Conservation (phyloP, 2,797 vertebrate genomes). For the Sebastes iracundus region DNA sequence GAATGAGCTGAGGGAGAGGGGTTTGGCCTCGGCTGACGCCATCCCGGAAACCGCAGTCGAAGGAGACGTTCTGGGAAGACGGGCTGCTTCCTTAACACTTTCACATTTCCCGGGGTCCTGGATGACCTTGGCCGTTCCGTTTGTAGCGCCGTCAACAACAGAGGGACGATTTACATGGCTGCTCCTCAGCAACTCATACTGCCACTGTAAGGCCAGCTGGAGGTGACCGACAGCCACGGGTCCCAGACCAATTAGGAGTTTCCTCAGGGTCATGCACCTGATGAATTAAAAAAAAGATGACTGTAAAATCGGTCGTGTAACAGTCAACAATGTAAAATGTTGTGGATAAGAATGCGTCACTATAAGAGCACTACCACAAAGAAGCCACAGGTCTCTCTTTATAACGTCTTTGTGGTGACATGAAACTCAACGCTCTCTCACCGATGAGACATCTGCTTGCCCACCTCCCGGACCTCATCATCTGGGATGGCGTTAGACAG, state of each 20-base stretch:
- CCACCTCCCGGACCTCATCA: slow-evolving; percentile 48
- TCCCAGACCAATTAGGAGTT: slow-evolving; percentile 69
- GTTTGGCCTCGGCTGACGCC: slow-evolving; percentile 39
- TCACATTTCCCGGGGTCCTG: neutral
- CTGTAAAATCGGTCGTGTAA: neutral
- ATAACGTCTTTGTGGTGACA: neutral
- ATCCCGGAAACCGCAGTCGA: neutral
- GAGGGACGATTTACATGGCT: neutral
- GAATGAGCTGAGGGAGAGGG: slow-evolving; percentile 73
- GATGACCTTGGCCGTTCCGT: neutral
- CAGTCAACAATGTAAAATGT: neutral
- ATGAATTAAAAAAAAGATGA: neutral
- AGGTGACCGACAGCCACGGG: slow-evolving; percentile 66
- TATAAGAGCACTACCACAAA: neutral
- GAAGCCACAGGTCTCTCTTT: neutral
- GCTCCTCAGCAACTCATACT: slow-evolving; percentile 71
- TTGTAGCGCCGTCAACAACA: neutral
- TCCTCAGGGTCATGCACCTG: slow-evolving; percentile 78
- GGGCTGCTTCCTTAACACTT: neutral
- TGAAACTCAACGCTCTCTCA: slow-evolving; percentile 30
- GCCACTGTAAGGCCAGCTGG: slow-evolving; percentile 80
- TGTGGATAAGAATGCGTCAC: too few species aligned
- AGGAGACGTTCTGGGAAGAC: neutral
- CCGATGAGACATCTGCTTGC: slow-evolving; percentile 77
- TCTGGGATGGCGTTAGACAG: slow-evolving; percentile 72